These are phyloP conservation scores for Subacronicta megacephala DNA, from an alignment of 2,888 invertebrate species.

Conservation along the genomic window DNA sequence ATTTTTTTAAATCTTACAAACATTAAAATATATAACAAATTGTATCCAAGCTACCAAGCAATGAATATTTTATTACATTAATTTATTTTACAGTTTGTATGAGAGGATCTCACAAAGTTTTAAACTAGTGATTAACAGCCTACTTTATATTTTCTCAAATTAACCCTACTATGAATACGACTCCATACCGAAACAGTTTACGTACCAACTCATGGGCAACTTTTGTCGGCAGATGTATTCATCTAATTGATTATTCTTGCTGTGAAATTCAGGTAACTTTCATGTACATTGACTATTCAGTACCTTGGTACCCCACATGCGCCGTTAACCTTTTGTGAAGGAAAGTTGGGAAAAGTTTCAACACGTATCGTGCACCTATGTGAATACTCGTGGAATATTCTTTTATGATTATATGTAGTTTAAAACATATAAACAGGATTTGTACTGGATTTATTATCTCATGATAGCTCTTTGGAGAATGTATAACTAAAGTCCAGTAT, in stretches of 20 bases:
- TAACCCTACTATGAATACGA: constrained; percentile 56
- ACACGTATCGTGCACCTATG: not conserved
- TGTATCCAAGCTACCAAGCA: no score
- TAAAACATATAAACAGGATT: no score
- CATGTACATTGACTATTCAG: constrained; percentile 38
- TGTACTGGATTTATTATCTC: no score
- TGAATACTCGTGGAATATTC: not conserved
- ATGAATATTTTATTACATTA: no score
- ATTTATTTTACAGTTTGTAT: no score
- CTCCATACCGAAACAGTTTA: constrained; percentile 51
- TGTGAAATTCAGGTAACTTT: constrained; percentile 59
- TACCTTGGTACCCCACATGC: constrained; percentile 1
- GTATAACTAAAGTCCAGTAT: no score
- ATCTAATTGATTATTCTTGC: constrained; percentile 73
- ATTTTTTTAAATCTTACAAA: no score
- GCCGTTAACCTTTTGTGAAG: constrained; percentile 22
- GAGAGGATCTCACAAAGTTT: no score
- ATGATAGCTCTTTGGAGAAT: no score
- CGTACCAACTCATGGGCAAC: constrained; percentile 55
- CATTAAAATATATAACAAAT: no score
- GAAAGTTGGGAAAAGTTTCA: constrained; percentile 21
- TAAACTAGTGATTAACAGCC: no score
- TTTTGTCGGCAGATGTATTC: constrained; percentile 69
- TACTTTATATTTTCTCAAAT: not conserved
- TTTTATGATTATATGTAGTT: not conserved